Evolutionary conservation across 2,113 vertebrate genomes (phyloP), one percentile per base, ranked within the genome.

Genomic region (Microcebus griseorufus): DNA sequence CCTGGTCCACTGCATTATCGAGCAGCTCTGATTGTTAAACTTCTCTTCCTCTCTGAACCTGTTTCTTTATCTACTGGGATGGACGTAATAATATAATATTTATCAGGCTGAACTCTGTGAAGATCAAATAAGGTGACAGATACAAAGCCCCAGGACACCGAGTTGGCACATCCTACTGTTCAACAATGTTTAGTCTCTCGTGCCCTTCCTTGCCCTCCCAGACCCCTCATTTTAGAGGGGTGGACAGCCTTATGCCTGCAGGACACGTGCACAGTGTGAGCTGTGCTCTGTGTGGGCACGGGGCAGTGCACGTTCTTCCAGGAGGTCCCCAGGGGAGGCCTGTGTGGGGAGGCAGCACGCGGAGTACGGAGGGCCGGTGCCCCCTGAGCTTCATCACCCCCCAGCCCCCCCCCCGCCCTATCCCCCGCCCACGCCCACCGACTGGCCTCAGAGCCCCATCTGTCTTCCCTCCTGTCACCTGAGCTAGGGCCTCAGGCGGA

Each of bases 391-490:
- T 72, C 48, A 2, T 18, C 76, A 80, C 45, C 42, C 58, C 82
- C 39, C 10, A 7, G 1, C 10, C 1, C 9, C 29, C 3, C 73
- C 75, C 45, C 10, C 0, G 22, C 90, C 82, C 42, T 12, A 34
- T 48, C 48, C 42, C 73, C 17, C 13, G 45, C 96, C 85, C 92
- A 95, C 75, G 16, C 60, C 95, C 95, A 76, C 94, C 90, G 88
- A 20, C 89, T 16, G 67, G 88, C 89, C 94, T 96, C 67, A 18
- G 96, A 94, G 80, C 72, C 88, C 95, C 95, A 88, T 97, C 98
- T 95, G 96, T 98, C 97, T 97, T 96, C 94, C 23, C 96, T 95
- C 97, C 97, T 98, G 89, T 97, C 98, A 98, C 96, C 78, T 85
- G 79, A 6, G 96, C 97, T 94, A 92, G 97, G 97, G 97, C 97